Evolutionary conservation across 2,888 invertebrate genomes (phyloP), one percentile per base, ranked within the genome.

Genomic region (Xestia rhomboidea): DNA sequence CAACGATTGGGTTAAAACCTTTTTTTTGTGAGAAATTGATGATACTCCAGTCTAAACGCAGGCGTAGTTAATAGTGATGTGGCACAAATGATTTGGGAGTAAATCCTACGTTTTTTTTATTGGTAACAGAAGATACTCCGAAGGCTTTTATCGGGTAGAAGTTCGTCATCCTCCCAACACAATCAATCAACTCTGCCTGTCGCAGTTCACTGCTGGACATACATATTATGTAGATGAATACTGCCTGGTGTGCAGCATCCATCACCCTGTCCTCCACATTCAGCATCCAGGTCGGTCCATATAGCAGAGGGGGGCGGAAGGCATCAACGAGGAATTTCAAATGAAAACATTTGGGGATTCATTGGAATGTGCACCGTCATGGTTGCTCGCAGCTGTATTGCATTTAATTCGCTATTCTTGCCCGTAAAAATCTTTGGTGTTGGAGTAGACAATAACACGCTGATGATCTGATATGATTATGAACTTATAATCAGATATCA

Each of bases 401-500:
- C 18, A 63, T 44, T 46, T 34, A 34, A 21, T 62, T 34, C n/a
- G 11, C 8, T 18, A 34, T 63, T 62, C 62, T 34, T 38, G 5
- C 21, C 30, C 62, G 21, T 34, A 63, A 30, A 13, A 13, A 63
- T n/a, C 63, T 63, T 38, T 63, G 38, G 13, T 63, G 57, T 18
- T 24, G 3, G 44, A 68, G 68, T 34, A 63, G 10, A 68, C 44
- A 77, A 62, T 63, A 41, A 24, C 44, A n/a, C 6, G 11, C 57
- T 66, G n/a, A 64, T 41, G 8, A 64, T 41, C 64, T 64, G 62
- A 69, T 69, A 66, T 69, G 30, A 11, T 64, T 66, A 82, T 76
- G 57, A 62, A 60, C 24, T 57, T 21, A 4, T n/a, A 21, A 83
- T 41, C 64, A 62, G 70, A 83, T 70, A 83, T 57, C n/a, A 70